These are phyloP conservation scores for Anguilla anguilla DNA, from an alignment of 2,797 vertebrate species.

Conservation along the genomic window DNA sequence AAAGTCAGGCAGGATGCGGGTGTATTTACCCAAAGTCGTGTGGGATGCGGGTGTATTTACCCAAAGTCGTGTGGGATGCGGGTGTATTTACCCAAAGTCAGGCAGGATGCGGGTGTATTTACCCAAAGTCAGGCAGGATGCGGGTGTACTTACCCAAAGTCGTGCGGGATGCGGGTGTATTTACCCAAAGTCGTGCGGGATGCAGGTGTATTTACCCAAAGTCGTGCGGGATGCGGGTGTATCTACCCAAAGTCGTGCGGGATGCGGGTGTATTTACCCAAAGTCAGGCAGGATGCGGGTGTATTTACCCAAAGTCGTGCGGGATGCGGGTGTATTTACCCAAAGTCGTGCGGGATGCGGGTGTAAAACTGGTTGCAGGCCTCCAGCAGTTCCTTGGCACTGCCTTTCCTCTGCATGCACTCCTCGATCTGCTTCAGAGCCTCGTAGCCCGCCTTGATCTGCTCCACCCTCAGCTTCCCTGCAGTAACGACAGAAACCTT, in stretches of 20 bases:
- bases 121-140: conserved; percentile 1
- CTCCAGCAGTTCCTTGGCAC: conserved; percentile 71
- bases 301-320: neutral
- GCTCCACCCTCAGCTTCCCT: conserved; percentile 87
- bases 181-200: neutral
- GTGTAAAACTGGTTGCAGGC: conserved; percentile 94
- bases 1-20: neutral
- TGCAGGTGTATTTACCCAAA: conserved; percentile 7
- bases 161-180: neutral
- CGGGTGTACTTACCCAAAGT: neutral
- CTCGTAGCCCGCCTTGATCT: conserved; percentile 83
- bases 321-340: conserved; percentile 64
- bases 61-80: neutral
- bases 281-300: neutral
- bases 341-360: conserved; percentile 90
- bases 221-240: neutral
- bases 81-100: neutral
- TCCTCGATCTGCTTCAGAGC: conserved; percentile 84
- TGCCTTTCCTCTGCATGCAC: conserved; percentile 76
- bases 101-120: neutral
- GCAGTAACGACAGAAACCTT: neutral
- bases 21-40: conserved; percentile 87
- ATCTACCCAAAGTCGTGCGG: neutral
- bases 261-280: conserved; percentile 1
- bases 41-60: conserved; percentile 84